These are phyloP conservation scores for Brachionus manjavacas DNA, from an alignment of 1,140 invertebrate genomes.

Conservation along the genomic window DNA sequence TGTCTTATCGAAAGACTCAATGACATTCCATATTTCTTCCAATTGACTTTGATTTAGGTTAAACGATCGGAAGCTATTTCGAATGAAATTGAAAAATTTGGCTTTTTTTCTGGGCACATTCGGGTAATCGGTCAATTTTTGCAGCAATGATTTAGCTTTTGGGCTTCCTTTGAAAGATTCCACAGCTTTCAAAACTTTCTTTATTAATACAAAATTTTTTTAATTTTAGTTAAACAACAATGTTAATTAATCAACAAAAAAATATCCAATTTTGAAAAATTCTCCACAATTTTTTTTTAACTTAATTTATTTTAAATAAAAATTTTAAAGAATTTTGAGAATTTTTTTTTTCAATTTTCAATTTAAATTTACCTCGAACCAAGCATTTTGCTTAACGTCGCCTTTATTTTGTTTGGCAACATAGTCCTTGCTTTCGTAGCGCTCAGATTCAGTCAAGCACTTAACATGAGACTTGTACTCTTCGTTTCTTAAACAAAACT, in stretches of 20 bases:
- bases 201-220: background rate
- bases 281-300: no score
- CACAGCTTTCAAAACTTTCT: slow-evolving; percentile 67
- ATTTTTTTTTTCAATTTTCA: no score
- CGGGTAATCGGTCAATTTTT: slow-evolving; percentile 68
- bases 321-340: no score
- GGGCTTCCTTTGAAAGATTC: slow-evolving; percentile 61
- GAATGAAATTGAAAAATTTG: slow-evolving; percentile 65
- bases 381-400: slow-evolving; percentile 79
- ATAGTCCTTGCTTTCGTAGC: slow-evolving; percentile 78
- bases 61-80: slow-evolving; percentile 31
- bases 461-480: slow-evolving; percentile 78
- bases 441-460: slow-evolving; percentile 82
- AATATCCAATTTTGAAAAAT: background rate
- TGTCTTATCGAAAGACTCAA: slow-evolving; percentile 8
- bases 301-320: no score
- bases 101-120: slow-evolving; percentile 86
- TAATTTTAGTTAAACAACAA: no score
- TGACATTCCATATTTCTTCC: slow-evolving; percentile 33
- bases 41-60: slow-evolving; percentile 12
- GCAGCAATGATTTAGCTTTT: slow-evolving; percentile 64
- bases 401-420: slow-evolving; percentile 72
- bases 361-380: slow-evolving; percentile 69
- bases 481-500: slow-evolving; percentile 65
- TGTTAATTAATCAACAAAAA: background rate